These are phyloP conservation scores for Ailurus styani DNA, from an alignment of 2,113 vertebrate genomes.

Conservation along the genomic window DNA sequence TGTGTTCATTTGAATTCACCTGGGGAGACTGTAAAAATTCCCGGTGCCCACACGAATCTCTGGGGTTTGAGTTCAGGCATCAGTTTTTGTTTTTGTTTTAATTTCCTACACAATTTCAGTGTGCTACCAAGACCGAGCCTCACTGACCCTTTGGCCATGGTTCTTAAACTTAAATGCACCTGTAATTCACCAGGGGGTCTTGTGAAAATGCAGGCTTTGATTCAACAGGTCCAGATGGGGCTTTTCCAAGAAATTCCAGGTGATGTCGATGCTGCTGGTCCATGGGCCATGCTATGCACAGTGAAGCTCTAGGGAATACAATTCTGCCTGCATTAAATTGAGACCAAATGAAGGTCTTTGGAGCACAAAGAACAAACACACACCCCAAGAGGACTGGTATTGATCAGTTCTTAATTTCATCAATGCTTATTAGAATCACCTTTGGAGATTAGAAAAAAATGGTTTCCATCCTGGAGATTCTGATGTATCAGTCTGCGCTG, in stretches of 20 bases:
- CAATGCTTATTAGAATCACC: neutral
- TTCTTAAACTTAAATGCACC: neutral
- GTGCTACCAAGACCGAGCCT: neutral
- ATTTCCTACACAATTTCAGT: neutral
- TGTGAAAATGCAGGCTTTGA: neutral
- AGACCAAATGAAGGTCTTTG: neutral
- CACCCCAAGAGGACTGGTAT: neutral
- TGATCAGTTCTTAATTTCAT: neutral
- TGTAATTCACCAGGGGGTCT: neutral
- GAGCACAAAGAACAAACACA: neutral
- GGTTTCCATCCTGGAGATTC: neutral
- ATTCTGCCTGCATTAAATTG: neutral
- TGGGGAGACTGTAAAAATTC: neutral
- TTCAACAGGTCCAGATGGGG: neutral
- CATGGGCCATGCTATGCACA: neutral
- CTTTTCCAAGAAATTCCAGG: neutral
- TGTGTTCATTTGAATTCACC: neutral
- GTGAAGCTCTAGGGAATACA: neutral
- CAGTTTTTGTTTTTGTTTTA: neutral
- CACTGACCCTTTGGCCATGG: too few species aligned
- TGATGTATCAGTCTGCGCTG: neutral
- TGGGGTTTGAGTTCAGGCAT: neutral
- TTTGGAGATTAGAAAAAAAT: neutral
- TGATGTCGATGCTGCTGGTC: neutral
- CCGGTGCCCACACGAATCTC: neutral